These are phyloP conservation scores for Proterorhinus semilunaris DNA, from an alignment of 2,113 vertebrate genomes.

Conservation along the genomic window DNA sequence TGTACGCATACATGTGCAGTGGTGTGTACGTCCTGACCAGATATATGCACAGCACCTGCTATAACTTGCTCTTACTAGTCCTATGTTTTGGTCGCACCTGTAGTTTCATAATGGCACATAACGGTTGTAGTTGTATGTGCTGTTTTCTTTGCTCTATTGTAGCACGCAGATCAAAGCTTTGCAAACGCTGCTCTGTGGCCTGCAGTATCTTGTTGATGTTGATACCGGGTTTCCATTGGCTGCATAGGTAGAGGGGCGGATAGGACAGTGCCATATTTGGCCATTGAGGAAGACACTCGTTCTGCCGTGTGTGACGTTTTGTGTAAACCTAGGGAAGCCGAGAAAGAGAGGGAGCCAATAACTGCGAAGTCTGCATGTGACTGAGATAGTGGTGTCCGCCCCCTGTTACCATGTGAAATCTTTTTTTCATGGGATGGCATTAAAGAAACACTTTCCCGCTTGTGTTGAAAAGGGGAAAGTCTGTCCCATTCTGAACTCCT, in stretches of 20 bases:
- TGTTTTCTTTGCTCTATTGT: conserved; percentile 15
- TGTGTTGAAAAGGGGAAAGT: conserved; percentile 12
- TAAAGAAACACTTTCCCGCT: conserved; percentile 31
- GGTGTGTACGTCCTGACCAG: conserved; percentile 26
- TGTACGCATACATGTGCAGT: conserved; percentile 9
- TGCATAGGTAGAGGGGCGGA: conserved; percentile 55
- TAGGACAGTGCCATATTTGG: conserved; percentile 66
- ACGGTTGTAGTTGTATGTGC: conserved; percentile 15
- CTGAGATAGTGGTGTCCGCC: conserved; percentile 58
- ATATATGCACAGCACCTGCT: not conserved
- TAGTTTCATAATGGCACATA: not conserved
- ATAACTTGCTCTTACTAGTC: not conserved
- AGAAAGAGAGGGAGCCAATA: conserved; percentile 66
- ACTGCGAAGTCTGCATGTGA: conserved; percentile 41
- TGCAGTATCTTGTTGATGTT: conserved; percentile 73
- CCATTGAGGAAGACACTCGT: conserved; percentile 60
- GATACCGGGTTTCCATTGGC: conserved; percentile 65
- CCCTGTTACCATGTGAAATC: conserved; percentile 77
- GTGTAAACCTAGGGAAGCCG: conserved; percentile 39
- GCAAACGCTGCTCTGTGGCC: conserved; percentile 57
- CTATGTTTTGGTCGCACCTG: not conserved
- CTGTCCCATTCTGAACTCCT: conserved; percentile 5
- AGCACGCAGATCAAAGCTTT: conserved; percentile 51
- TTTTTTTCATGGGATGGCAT: conserved; percentile 36
- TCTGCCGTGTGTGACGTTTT: conserved; percentile 51